A percentile compares a stretch with the other conserved stretches of the same genome.
phyloP scores from a whole-genome alignment of 2,797 vertebrate species.

The Tarsius wallacei region DNA sequence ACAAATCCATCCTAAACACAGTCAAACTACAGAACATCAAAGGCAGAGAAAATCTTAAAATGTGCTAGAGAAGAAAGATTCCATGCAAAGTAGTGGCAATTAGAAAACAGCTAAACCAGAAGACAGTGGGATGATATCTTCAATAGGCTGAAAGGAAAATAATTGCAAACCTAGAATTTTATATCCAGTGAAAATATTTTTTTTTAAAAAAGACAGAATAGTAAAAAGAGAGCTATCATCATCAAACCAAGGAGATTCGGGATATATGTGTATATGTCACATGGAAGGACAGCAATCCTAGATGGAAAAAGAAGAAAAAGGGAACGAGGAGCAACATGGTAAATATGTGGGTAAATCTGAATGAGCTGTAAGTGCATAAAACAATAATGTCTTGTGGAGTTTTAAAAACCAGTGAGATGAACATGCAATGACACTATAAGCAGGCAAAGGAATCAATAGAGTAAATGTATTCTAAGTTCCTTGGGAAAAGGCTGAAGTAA shows the following conservation, averaged over 20 bases:
- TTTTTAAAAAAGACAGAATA: background rate
- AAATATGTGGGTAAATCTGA: background rate
- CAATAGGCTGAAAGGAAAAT: background rate
- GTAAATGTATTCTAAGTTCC: background rate
- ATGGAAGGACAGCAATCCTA: background rate
- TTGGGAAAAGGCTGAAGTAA: background rate
- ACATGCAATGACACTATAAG: background rate
- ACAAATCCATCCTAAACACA: background rate
- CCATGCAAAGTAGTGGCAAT: background rate
- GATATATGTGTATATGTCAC: background rate
- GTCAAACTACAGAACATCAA: background rate
- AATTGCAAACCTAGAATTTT: background rate
- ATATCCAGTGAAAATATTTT: background rate
- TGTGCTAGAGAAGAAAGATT: background rate
- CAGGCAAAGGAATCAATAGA: background rate
- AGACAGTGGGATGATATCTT: background rate
- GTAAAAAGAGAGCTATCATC: background rate
- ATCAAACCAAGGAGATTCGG: background rate
- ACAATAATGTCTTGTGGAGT: background rate
- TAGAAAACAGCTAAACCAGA: background rate
- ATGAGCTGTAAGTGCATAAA: background rate
- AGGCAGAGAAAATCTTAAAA: slow-evolving; percentile 17
- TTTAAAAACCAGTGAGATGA: slow-evolving; percentile 11
- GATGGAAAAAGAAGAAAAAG: background rate
- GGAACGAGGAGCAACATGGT: background rate